These are phyloP conservation scores for Prochilodus magdalenae DNA, from an alignment of 2,113 vertebrate species.

Conservation along the genomic window DNA sequence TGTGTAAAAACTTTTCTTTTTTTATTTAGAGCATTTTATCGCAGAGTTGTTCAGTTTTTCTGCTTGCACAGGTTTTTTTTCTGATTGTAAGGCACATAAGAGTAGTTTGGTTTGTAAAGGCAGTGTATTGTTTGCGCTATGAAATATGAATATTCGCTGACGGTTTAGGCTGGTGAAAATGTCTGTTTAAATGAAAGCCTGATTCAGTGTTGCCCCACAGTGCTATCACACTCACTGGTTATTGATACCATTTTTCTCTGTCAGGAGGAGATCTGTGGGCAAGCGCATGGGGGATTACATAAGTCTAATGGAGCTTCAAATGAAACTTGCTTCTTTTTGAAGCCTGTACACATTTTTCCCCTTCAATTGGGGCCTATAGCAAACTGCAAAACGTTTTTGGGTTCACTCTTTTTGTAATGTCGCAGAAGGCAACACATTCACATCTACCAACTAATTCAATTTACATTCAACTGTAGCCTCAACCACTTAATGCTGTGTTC, in stretches of 20 bases:
- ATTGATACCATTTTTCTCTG: conserved; percentile 33
- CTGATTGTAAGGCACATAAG: neutral
- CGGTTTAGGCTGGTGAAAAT: conserved; percentile 10
- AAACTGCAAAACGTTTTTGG: neutral
- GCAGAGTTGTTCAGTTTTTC: conserved; percentile 15
- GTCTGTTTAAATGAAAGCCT: conserved; percentile 29
- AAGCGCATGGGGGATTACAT: conserved; percentile 33
- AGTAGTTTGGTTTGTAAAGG: conserved; percentile 11
- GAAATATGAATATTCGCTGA: too few species aligned
- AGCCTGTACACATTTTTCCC: too few species aligned
- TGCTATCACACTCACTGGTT: conserved; percentile 12
- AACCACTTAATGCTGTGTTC: too few species aligned
- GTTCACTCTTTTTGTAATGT: neutral
- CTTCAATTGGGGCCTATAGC: too few species aligned
- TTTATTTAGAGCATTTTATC: conserved; percentile 14
- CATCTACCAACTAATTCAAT: too few species aligned
- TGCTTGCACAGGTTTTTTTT: conserved; percentile 15
- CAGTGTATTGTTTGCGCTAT: neutral
- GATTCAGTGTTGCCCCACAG: conserved; percentile 13
- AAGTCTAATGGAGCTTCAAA: conserved; percentile 1
- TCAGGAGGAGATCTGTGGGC: conserved; percentile 17
- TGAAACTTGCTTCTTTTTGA: neutral
- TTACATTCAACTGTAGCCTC: too few species aligned
- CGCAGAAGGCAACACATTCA: neutral
- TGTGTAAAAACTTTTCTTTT: neutral